phyloP scores from a whole-genome alignment of 2,888 invertebrate genomes.

The Lasioglossum calceatum region DNA sequence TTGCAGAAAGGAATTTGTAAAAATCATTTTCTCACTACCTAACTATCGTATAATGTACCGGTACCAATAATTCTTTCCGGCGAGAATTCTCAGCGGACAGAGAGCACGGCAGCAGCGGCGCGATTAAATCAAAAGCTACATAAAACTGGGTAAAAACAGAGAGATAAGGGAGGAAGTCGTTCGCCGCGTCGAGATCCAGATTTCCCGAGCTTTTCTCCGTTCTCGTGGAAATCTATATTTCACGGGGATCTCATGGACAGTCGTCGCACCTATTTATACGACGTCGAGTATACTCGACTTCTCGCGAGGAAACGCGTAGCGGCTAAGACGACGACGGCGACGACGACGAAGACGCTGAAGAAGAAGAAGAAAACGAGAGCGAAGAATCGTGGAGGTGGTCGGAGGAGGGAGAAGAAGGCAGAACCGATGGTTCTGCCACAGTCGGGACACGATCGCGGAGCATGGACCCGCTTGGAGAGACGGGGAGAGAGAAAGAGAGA shows the following conservation, averaged over 20 bases:
- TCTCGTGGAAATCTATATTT: conserved; percentile 52
- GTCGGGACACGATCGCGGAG: conserved; percentile 78
- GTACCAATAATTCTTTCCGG: neutral
- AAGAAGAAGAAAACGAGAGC: conserved; percentile 50
- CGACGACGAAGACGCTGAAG: neutral
- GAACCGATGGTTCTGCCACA: conserved; percentile 66
- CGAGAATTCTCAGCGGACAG: neutral
- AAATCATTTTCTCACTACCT: neutral
- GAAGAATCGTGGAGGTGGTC: conserved; percentile 35
- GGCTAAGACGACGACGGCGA: conserved; percentile 37
- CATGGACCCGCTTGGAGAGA: conserved; percentile 68
- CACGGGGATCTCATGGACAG: conserved; percentile 51
- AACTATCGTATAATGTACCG: too few relatives aligned
- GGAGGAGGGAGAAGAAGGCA: conserved; percentile 27
- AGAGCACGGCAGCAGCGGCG: neutral
- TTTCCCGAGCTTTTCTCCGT: conserved; percentile 36
- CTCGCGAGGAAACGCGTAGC: conserved; percentile 49
- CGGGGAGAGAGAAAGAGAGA: neutral
- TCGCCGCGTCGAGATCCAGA: conserved; percentile 20
- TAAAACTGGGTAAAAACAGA: neutral
- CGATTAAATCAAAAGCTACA: neutral
- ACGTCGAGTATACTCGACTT: conserved; percentile 44
- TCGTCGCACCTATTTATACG: conserved; percentile 57
- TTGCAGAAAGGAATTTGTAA: neutral
- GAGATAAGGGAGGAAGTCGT: conserved; percentile 9